These are phyloP conservation scores for Argyrosomus regius DNA, from an alignment of 2,797 vertebrate species.

Conservation along the genomic window DNA sequence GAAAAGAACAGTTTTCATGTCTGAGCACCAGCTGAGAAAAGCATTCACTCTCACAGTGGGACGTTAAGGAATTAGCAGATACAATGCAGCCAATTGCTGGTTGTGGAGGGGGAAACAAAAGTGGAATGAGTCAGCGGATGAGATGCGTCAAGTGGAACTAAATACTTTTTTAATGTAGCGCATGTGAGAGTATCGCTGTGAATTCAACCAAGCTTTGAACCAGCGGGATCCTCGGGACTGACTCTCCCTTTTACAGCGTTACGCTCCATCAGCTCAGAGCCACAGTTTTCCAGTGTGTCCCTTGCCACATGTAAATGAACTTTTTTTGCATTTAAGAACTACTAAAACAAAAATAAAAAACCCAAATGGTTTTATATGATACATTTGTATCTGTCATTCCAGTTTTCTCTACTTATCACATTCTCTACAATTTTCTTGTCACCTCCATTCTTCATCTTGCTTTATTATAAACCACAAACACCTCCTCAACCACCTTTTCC, in stretches of 20 bases:
- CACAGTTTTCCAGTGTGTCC: constrained; percentile 35
- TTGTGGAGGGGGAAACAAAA: constrained; percentile 24
- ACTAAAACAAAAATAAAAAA: background rate
- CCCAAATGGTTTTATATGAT: background rate
- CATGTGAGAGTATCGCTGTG: constrained; percentile 37
- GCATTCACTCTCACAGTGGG: constrained; percentile 48
- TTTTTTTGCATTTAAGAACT: constrained; percentile 8
- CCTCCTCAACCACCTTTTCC: background rate
- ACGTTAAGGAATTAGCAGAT: constrained; percentile 35
- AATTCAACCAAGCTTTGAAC: constrained; percentile 52
- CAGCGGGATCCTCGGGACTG: constrained; percentile 40
- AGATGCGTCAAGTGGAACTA: constrained; percentile 62
- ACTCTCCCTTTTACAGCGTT: constrained; percentile 24
- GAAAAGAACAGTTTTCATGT: constrained; percentile 24
- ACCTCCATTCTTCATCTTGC: background rate
- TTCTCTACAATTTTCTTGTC: background rate
- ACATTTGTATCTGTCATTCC: background rate
- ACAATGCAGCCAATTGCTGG: constrained; percentile 18
- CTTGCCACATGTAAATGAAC: constrained; percentile 21
- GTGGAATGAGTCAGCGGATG: constrained; percentile 52
- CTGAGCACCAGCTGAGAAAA: constrained; percentile 42
- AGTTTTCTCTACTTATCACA: background rate
- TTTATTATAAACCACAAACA: background rate
- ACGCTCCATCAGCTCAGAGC: constrained; percentile 45
- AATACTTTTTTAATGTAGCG: constrained; percentile 54